Evolutionary conservation across 2,888 invertebrate genomes (phyloP), one percentile per base, ranked within the genome.

Genomic region (Amaurobius ferox): DNA sequence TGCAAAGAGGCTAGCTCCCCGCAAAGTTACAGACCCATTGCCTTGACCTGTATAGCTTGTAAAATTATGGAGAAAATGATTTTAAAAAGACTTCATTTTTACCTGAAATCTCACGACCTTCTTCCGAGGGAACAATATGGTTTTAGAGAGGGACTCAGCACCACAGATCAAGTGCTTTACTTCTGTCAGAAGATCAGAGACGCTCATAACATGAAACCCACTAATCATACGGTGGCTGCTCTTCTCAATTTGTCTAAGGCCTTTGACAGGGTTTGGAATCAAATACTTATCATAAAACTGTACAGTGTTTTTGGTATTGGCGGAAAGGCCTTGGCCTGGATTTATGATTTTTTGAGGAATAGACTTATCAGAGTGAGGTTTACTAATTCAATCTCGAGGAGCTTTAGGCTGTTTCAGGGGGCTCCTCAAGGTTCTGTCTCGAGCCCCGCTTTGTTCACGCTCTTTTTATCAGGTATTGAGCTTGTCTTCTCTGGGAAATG

Each of bases 101-200:
- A n/a, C n/a, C n/a, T n/a, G n/a, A n/a, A n/a, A n/a, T n/a, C n/a
- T n/a, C n/a, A n/a, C 26, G 23, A 3, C 28, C 61, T 61, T 61
- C 61, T 61, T 61, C 61, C 61, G 28, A 26, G 26, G 61, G 26
- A 61, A 13, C 19, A 61, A 28, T 23, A 23, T n/a, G n/a, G 61
- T 44, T 70, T 70, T 70, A 70, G 70, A 70, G 44, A 70, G 32
- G 70, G 44, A 26, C 70, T 28, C 29, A 44, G 44, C 44, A 70
- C 70, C 26, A 26, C 7, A 19, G 70, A 70, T 26, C 70, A 44
- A 5, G 44, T 70, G 44, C 70, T 70, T 44, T n/a, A 32, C 44
- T 70, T 61, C n/a, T n/a, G 70, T n/a, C 44, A 70, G 26, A 26
- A 23, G 23, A 26, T 70, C 13, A 40, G 70, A 44, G 70, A 70